A percentile compares a stretch with the other conserved stretches of the same genome.
Conservation (phyloP, 2,113 vertebrate species). For the Oryzias melastigma region DNA sequence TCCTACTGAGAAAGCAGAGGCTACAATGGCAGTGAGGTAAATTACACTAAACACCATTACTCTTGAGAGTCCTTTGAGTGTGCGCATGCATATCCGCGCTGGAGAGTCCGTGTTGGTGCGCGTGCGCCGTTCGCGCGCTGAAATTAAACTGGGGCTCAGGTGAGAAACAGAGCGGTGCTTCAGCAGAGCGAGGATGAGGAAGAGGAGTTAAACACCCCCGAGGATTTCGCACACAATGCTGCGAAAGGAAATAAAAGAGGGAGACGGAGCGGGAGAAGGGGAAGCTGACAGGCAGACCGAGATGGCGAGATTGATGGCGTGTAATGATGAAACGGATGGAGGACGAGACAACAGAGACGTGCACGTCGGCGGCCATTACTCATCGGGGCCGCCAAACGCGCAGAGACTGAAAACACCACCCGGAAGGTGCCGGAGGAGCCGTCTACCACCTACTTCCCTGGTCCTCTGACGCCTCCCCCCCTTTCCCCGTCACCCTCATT, state of each 20-base stretch:
- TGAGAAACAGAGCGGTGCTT: slow-evolving; percentile 59
- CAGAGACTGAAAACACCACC: slow-evolving; percentile 40
- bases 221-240: slow-evolving; percentile 33
- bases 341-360: slow-evolving; percentile 68
- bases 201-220: slow-evolving; percentile 42
- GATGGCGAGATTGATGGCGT: slow-evolving; percentile 68
- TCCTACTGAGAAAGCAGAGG: slow-evolving; percentile 63
- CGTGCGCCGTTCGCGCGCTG: slow-evolving; percentile 16
- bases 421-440: slow-evolving; percentile 42
- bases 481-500: slow-evolving; percentile 2
- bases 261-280: slow-evolving; percentile 11
- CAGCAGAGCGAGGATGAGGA: slow-evolving; percentile 9
- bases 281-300: slow-evolving; percentile 61
- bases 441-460: slow-evolving; percentile 46
- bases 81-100: slow-evolving; percentile 7
- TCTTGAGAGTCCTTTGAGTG: slow-evolving; percentile 54
- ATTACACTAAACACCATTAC: slow-evolving; percentile 68
- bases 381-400: slow-evolving; percentile 39
- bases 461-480: slow-evolving; percentile 23
- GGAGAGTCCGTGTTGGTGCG: slow-evolving; percentile 5
- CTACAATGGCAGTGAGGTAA: slow-evolving; percentile 57
- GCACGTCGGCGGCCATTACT: slow-evolving; percentile 70
- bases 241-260: slow-evolving; percentile 25
- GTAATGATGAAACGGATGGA: slow-evolving; percentile 75
- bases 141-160: slow-evolving; percentile 73